These are phyloP conservation scores for Margarornis squamiger DNA, from an alignment of 2,797 vertebrate species.

Conservation along the genomic window DNA sequence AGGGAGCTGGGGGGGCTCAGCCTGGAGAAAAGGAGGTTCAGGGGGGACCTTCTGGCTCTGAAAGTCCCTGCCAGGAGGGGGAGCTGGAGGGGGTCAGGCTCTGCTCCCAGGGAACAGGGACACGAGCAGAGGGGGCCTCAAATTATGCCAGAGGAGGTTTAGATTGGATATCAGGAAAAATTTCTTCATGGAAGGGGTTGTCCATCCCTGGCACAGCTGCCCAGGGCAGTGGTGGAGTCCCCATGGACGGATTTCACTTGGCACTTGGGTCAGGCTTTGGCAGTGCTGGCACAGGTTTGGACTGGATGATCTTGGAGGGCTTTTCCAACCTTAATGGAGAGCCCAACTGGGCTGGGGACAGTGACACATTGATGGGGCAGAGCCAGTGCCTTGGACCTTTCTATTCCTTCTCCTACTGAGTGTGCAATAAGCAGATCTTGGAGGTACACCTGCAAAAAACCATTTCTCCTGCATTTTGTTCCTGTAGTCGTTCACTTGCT, in stretches of 20 bases:
- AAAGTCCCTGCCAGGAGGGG: background rate
- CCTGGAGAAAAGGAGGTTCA: background rate
- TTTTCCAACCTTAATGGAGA: background rate
- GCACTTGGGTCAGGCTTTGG: background rate
- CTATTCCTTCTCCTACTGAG: background rate
- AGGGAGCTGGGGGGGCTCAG: background rate
- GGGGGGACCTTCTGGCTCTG: background rate
- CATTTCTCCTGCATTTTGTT: background rate
- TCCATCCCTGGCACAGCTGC: background rate
- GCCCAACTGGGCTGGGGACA: background rate
- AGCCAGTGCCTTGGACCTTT: background rate
- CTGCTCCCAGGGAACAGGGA: background rate
- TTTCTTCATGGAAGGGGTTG: accelerated
- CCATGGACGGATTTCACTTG: background rate
- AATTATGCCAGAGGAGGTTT: accelerated
- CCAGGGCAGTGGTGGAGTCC: accelerated
- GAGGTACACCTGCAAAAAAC: conserved; percentile 79
- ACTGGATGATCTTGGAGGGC: background rate
- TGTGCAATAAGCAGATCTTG: conserved; percentile 70
- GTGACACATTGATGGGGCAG: background rate
- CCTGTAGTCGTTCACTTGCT: accelerated
- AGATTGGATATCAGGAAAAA: accelerated
- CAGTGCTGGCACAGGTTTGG: background rate
- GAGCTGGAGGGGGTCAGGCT: accelerated
- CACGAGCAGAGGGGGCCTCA: background rate